Evolutionary conservation across 2,888 invertebrate genomes (phyloP), one percentile per base, ranked within the genome.

Genomic region (Selenia dentaria): DNA sequence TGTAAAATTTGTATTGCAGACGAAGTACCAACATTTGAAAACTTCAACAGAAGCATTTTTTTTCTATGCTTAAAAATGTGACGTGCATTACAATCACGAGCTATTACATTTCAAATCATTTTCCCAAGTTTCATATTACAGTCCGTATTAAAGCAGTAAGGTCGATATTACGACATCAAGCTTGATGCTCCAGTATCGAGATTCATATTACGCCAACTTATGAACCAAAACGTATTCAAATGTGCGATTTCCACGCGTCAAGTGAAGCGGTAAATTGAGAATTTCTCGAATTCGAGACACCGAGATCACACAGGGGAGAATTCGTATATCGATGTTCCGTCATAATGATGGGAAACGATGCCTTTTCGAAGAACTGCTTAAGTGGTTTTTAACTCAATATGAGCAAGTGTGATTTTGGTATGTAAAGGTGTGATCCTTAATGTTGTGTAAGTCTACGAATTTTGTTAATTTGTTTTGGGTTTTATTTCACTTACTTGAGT

Each of bases 231-330:
- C 36, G 44, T 26, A 27, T 45, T 38, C 31, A 35, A 40, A 35
- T 31, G 32, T 9, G 13, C 29, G 28, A 20, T 45, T 35, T 39
- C 40, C 33, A 32, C 39, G 13, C 25, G 41, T 32, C 36, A 41
- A 47, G 47, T 32, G 47, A 37, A 16, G 52, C 57, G 57, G 51
- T 52, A 59, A 57, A 59, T 57, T 57, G 54, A 36, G 35, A 56
- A 54, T 39, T 39, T 35, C 45, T 24, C 31, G 40, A 40, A 40
- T 37, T 32, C 41, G 45, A 51, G 44, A 51, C 45, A 45, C 27
- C 40, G 27, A 45, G 47, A 51, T 54, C 54, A 44, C 52, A 24
- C 36, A 43, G 50, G 48, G 37, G 42, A 13, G 31, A 25, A 36
- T 34, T 51, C 40, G 34, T 43, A 43, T 48, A 43, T 43, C 54